Evolutionary conservation across 2,888 invertebrate species (phyloP).

Genomic region (Lasioglossum lativentre): DNA sequence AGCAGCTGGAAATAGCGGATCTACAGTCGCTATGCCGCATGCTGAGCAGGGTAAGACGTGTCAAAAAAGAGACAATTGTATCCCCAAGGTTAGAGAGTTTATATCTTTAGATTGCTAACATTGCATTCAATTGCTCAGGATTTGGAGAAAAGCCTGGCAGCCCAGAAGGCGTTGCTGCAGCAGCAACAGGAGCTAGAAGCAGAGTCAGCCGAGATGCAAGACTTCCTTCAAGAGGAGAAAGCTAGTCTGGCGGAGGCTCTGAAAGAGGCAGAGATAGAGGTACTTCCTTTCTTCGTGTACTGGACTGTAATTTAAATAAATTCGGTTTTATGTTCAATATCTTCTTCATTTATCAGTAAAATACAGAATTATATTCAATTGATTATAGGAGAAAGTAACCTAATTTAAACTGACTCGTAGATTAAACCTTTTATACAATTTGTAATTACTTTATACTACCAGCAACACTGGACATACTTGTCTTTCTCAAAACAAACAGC

Average conservation of each 20-base stretch:
- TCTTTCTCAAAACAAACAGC: too few relatives aligned
- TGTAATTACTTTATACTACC: not conserved
- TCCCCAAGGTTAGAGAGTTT: not conserved
- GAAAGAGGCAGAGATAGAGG: slow-evolving; percentile 90
- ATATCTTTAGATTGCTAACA: not conserved
- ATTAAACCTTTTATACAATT: too few relatives aligned
- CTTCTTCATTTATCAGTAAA: too few relatives aligned
- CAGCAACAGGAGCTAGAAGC: slow-evolving; percentile 92
- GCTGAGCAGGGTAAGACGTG: slow-evolving; percentile 88
- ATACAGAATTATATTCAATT: too few relatives aligned
- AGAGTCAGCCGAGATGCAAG: slow-evolving; percentile 93
- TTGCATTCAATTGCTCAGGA: slow-evolving; percentile 84
- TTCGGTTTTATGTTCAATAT: too few relatives aligned
- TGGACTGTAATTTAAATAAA: too few relatives aligned
- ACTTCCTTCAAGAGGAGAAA: slow-evolving; percentile 95
- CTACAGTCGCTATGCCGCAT: slow-evolving; percentile 90
- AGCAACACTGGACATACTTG: not conserved
- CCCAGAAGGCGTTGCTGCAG: slow-evolving; percentile 89
- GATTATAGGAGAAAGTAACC: too few relatives aligned
- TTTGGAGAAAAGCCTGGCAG: slow-evolving; percentile 88
- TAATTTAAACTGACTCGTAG: too few relatives aligned
- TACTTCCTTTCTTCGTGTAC: slow-evolving; percentile 70
- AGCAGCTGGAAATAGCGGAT: slow-evolving; percentile 91
- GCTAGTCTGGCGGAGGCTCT: slow-evolving; percentile 92
- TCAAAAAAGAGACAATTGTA: not conserved